Conservation (phyloP, 2,797 vertebrate genomes). For the Alosa sapidissima region DNA sequence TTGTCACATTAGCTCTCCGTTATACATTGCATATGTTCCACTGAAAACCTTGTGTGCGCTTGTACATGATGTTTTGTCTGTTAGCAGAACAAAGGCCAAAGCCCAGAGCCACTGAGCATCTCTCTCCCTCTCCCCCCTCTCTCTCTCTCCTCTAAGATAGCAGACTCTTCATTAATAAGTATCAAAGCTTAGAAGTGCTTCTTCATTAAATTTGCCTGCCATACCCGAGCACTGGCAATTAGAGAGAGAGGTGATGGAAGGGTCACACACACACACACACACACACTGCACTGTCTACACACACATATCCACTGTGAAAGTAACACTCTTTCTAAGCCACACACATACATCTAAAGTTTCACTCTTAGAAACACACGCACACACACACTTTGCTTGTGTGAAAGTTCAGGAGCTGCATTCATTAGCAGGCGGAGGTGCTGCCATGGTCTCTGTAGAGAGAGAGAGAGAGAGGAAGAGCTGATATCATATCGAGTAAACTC, state of each 20-base stretch:
- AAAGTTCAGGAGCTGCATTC: constrained; percentile 2
- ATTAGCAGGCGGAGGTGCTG: neutral
- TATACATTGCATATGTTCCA: neutral
- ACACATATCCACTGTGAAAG: neutral
- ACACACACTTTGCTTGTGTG: neutral
- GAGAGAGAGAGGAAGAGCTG: too few species aligned
- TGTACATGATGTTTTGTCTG: neutral
- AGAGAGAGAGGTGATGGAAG: neutral
- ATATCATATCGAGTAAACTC: too few species aligned
- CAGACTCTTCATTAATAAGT: constrained; percentile 4
- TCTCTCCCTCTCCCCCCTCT: neutral
- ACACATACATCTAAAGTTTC: neutral
- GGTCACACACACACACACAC: constrained; percentile 6
- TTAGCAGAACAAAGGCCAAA: constrained; percentile 4
- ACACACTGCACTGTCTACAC: neutral
- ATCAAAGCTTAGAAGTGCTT: neutral
- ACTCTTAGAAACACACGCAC: neutral
- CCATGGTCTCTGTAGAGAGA: neutral
- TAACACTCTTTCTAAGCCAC: neutral
- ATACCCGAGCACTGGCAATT: neutral
- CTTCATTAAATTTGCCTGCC: neutral
- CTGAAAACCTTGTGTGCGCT: neutral
- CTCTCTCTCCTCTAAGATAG: neutral
- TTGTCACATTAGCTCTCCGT: neutral
- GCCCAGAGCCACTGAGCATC: neutral